These are phyloP conservation scores for Ceratina calcarata DNA, from an alignment of 1,140 invertebrate genomes.

Conservation along the genomic window DNA sequence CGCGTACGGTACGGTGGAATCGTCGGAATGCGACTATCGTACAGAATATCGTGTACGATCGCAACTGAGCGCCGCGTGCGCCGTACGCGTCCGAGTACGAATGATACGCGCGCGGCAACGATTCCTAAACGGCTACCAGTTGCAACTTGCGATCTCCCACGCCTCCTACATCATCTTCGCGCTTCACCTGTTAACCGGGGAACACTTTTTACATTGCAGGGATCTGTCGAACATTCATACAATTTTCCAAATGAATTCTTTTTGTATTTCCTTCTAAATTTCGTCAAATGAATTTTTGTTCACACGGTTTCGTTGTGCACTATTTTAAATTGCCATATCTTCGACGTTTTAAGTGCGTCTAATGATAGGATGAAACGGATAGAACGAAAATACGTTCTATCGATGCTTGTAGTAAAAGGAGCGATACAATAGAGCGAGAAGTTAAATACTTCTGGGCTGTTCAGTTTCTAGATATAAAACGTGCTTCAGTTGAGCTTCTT, in stretches of 20 bases:
- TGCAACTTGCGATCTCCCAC: neutral
- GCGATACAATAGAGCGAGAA: neutral
- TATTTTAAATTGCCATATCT: no score
- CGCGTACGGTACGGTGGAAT: slow-evolving; percentile 46
- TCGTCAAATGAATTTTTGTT: no score
- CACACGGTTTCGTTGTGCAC: no score
- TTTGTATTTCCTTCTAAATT: no score
- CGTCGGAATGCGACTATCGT: slow-evolving; percentile 49
- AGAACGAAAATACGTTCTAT: neutral
- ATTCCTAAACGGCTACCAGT: neutral
- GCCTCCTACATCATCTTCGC: neutral
- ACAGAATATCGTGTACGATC: slow-evolving; percentile 1
- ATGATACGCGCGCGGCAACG: neutral
- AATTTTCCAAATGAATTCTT: no score
- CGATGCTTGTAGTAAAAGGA: slow-evolving; percentile 3
- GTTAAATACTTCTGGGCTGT: neutral
- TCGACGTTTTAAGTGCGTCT: neutral
- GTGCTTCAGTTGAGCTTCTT: slow-evolving; percentile 10
- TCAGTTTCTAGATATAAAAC: neutral
- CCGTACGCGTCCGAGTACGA: no score
- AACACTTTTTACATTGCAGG: no score
- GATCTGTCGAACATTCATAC: no score
- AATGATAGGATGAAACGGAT: neutral
- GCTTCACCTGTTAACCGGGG: neutral
- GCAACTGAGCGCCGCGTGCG: neutral